Evolutionary conservation across 2,797 vertebrate species (phyloP).

Genomic region (Pseudomugil gertrudae): DNA sequence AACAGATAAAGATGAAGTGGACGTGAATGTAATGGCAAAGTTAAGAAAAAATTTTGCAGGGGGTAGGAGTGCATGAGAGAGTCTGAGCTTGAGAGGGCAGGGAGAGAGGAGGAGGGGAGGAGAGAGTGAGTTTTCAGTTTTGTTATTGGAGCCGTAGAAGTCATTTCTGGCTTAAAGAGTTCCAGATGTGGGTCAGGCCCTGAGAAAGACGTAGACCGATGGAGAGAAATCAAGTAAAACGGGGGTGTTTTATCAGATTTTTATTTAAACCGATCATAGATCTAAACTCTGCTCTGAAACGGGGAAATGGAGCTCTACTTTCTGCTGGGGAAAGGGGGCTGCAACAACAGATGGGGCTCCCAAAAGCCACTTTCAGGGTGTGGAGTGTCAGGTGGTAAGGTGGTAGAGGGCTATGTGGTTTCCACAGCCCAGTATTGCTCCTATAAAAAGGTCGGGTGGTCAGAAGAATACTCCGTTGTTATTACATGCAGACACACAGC

Average conservation of each 20-base stretch:
- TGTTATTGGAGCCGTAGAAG: conserved; percentile 84
- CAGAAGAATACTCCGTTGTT: conserved; percentile 77
- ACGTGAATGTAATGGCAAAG: conserved; percentile 52
- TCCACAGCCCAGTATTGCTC: conserved; percentile 34
- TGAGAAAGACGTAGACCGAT: conserved; percentile 56
- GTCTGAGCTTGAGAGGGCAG: conserved; percentile 50
- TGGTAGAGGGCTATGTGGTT: conserved; percentile 68
- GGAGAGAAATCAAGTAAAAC: conserved; percentile 51
- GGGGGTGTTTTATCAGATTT: conserved; percentile 48
- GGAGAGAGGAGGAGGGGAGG: conserved; percentile 34
- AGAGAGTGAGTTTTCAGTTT: conserved; percentile 65
- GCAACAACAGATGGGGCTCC: conserved; percentile 1
- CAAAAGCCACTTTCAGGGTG: conserved; percentile 50
- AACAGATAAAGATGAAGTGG: conserved; percentile 74
- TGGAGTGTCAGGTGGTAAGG: conserved; percentile 75
- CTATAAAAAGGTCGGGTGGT: conserved; percentile 75
- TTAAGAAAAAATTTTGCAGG: conserved; percentile 1
- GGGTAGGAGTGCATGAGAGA: conserved; percentile 26
- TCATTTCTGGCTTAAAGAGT: conserved; percentile 84
- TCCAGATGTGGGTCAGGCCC: conserved; percentile 83
- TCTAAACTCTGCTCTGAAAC: conserved; percentile 23
- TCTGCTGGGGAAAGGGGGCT: not conserved
- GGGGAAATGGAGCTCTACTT: conserved; percentile 16
- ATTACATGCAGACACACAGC: conserved; percentile 27
- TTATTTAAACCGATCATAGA: conserved; percentile 46